Evolutionary conservation across 1,140 invertebrate genomes (phyloP), one percentile per base, ranked within the genome.

Genomic region (Drosophila pallidifrons): DNA sequence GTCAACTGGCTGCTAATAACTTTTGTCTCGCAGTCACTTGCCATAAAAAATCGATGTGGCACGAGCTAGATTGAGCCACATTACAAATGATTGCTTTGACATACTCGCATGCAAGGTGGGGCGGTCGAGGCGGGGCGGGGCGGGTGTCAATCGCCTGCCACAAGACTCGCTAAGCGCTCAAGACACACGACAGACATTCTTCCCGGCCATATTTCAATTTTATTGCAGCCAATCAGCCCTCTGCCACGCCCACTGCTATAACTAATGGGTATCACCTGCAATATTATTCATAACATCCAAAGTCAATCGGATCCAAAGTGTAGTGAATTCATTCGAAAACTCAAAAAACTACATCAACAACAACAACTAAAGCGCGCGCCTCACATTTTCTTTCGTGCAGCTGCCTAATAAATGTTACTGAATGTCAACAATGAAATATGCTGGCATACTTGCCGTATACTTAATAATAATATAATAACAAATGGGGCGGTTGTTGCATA

Each of bases 391-490:
- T 41, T 55, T 74, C 65, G 65, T 74, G 71, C 57, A 61, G 71
- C 55, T 74, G 71, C 47, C 57, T 51, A 74, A 74, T 74, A 74
- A 74, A 74, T 74, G 71, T 74, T 74, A 61, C 71, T 69, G 61
- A 74, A 74, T 74, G 71, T 74, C 71, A 67, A 68, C 65, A 55
- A 55, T 69, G 71, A 76, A 64, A 72, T 66, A 59, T 41, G 60
- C 55, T 57, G 61, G 55, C 47, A 55, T 49, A 65, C 61, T 60
- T 46, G 74, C 63, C 77, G 77, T 79, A 79, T 79, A 77, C 77
- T 79, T 79, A 79, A 79, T 79, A 75, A 49, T 70, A 75, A 57
- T 58, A 70, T 58, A 69, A 57, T 63, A 58, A 72, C 41, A 71
- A 76, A 79, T 63, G 68, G 60, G 61, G 30, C 13, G 46, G 55